Conservation (phyloP, 2,113 vertebrate genomes). For the Epinephelus lanceolatus region DNA sequence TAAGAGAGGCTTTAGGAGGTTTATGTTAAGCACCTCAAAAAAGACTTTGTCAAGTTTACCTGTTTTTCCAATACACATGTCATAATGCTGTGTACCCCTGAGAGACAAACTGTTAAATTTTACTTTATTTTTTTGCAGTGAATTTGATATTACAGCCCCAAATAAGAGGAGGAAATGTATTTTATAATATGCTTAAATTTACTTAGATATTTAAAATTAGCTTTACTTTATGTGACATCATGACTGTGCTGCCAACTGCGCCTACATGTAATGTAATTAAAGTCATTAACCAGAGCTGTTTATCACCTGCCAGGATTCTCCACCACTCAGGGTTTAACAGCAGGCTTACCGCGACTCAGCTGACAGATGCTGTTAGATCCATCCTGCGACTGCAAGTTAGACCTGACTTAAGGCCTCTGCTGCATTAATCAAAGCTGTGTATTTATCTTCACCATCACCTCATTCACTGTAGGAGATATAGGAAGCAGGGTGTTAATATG, state of each 20-base stretch:
- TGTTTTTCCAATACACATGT: neutral
- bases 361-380: slow-evolving; percentile 58
- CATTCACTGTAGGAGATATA: slow-evolving; percentile 62
- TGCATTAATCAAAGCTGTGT: slow-evolving; percentile 49
- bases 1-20: neutral
- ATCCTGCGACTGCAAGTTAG: slow-evolving; percentile 33
- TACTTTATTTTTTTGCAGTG: neutral
- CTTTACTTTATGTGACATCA: neutral
- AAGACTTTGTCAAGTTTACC: neutral
- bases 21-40: slow-evolving; percentile 11
- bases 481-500: slow-evolving; percentile 64
- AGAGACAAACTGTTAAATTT: neutral
- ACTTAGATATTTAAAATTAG: neutral
- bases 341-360: slow-evolving; percentile 52
- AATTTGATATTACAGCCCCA: neutral
- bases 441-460: slow-evolving; percentile 56
- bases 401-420: slow-evolving; percentile 32
- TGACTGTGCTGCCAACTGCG: slow-evolving; percentile 3
- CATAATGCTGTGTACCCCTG: neutral
- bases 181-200: neutral
- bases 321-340: slow-evolving; percentile 49
- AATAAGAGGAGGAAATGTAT: neutral
- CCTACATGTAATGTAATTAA: slow-evolving; percentile 49
- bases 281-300: slow-evolving; percentile 56
- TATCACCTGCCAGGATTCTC: slow-evolving; percentile 56